A percentile compares a stretch with the other conserved stretches of the same genome.
These are phyloP conservation scores for Apis florea DNA, from an alignment of 1,140 invertebrate species.

Conservation along the genomic window DNA sequence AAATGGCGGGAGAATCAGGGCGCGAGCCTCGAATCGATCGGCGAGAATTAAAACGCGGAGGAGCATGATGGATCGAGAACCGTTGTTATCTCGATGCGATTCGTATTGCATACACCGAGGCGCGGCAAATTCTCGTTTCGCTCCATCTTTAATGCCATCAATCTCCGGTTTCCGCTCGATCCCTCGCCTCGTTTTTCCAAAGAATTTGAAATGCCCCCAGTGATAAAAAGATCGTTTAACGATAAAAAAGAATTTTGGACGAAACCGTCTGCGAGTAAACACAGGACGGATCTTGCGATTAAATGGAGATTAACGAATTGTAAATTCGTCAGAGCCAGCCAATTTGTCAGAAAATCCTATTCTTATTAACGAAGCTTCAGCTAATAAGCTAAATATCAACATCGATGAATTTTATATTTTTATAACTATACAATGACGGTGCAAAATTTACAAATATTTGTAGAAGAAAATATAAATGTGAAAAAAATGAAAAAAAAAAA, in stretches of 20 bases:
- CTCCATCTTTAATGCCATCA: conserved; percentile 45
- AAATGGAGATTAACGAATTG: too few species aligned
- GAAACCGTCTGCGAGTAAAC: too few species aligned
- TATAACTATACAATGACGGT: too few species aligned
- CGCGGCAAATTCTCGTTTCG: not conserved
- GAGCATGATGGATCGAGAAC: conserved; percentile 13
- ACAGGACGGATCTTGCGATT: too few species aligned
- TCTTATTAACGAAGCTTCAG: too few species aligned
- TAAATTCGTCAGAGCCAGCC: too few species aligned
- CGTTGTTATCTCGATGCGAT: conserved; percentile 19
- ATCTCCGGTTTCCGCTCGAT: conserved; percentile 28
- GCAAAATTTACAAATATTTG: too few species aligned
- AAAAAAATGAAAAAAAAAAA: too few species aligned
- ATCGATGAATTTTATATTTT: too few species aligned
- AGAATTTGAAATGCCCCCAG: not conserved
- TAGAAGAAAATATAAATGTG: too few species aligned
- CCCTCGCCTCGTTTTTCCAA: not conserved
- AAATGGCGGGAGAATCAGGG: not conserved
- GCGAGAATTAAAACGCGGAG: conserved; percentile 35
- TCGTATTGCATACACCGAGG: conserved; percentile 14
- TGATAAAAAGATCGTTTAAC: not conserved
- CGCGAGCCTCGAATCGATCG: conserved; percentile 9
- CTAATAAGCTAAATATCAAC: too few species aligned
- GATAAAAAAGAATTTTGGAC: not conserved
- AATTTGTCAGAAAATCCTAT: too few species aligned